phyloP scores from a whole-genome alignment of 2,888 invertebrate species.

The Hypomecis atomaria region DNA sequence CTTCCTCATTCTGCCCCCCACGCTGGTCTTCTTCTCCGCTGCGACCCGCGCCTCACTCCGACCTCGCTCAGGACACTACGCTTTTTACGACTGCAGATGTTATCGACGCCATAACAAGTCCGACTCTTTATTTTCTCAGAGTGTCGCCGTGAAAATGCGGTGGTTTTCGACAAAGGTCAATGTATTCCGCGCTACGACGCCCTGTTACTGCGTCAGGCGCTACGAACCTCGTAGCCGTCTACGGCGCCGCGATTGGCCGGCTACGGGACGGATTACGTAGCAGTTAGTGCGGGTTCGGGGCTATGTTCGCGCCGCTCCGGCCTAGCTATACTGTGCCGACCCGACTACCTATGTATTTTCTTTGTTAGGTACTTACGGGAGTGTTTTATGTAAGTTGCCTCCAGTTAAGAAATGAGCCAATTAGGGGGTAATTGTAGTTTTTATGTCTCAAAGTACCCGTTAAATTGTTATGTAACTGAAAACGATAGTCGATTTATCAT shows the following conservation, averaged over 20 bases:
- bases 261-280: constrained; percentile 23
- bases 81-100: constrained; percentile 57
- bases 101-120: constrained; percentile 57
- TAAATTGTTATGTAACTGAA: constrained; percentile 36
- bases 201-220: constrained; percentile 72
- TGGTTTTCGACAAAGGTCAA: constrained; percentile 64
- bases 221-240: constrained; percentile 77
- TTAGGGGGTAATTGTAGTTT: constrained; percentile 53
- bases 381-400: constrained; percentile 49
- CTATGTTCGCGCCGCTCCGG: constrained; percentile 46
- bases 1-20: constrained; percentile 49
- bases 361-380: constrained; percentile 51
- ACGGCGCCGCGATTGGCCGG: constrained; percentile 69
- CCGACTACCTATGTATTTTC: constrained; percentile 50
- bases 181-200: constrained; percentile 70
- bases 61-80: constrained; percentile 42
- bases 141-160: constrained; percentile 50
- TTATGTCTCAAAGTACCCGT: constrained; percentile 35
- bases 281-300: constrained; percentile 41
- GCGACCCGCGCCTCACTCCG: constrained; percentile 36
- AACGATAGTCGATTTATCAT: constrained; percentile 26
- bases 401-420: constrained; percentile 55
- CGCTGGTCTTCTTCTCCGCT: constrained; percentile 48
- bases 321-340: background rate
- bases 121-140: constrained; percentile 35